phyloP scores from a whole-genome alignment of 2,113 vertebrate genomes.

The Hipposideros armiger region DNA sequence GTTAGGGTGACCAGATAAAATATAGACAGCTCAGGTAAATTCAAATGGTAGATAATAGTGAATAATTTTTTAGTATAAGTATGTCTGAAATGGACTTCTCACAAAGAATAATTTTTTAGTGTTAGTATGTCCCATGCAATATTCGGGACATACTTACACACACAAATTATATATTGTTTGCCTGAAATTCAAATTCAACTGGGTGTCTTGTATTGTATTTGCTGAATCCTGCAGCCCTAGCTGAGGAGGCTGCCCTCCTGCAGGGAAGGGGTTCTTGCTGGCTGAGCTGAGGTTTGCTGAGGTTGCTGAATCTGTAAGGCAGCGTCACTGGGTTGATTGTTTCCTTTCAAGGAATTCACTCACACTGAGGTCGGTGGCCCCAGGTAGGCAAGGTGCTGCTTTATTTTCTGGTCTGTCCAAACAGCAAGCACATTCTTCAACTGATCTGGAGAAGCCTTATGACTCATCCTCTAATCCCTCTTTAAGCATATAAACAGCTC shows the following conservation, averaged over 20 bases:
- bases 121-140: background rate
- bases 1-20: background rate
- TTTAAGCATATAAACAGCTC: background rate
- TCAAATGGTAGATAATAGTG: background rate
- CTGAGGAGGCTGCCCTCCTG: background rate
- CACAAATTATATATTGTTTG: background rate
- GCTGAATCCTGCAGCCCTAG: background rate
- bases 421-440: background rate
- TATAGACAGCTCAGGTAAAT: background rate
- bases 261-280: background rate
- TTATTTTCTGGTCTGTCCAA: background rate
- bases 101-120: background rate
- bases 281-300: background rate
- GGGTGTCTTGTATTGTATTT: background rate
- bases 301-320: background rate
- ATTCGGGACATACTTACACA: background rate
- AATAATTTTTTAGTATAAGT: background rate
- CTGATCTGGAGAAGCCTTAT: background rate
- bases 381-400: background rate
- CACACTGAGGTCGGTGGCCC: background rate
- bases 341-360: background rate
- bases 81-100: background rate
- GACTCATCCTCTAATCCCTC: background rate
- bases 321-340: background rate
- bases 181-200: background rate